A percentile compares a stretch with the other conserved stretches of the same genome.
These are phyloP conservation scores for Siphamia tubifer DNA, from an alignment of 2,113 vertebrate genomes.

Conservation along the genomic window DNA sequence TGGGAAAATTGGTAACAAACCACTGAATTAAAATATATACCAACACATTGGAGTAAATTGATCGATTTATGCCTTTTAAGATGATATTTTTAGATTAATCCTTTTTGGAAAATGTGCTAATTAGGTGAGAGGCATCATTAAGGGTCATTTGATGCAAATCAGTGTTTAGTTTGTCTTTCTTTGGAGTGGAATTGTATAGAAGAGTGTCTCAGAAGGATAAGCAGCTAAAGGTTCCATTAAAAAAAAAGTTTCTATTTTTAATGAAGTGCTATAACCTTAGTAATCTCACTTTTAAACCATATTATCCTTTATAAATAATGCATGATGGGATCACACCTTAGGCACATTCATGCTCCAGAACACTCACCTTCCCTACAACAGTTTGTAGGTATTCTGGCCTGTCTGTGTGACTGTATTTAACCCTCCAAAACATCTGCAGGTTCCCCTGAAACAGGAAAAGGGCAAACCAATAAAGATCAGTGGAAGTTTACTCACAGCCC, in stretches of 20 bases:
- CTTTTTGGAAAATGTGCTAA: too few species aligned
- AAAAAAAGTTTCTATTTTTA: background rate
- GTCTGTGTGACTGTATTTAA: constrained; percentile 43
- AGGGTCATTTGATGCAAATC: too few species aligned
- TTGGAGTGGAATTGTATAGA: too few species aligned
- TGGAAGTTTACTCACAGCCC: constrained; percentile 74
- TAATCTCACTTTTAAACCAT: background rate
- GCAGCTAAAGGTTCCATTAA: background rate
- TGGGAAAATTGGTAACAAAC: too few species aligned
- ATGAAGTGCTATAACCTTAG: background rate
- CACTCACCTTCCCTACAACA: constrained; percentile 2
- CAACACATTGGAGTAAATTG: too few species aligned
- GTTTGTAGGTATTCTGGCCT: constrained; percentile 5
- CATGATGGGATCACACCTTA: background rate
- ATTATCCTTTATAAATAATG: background rate
- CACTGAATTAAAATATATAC: too few species aligned
- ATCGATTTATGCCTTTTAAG: too few species aligned
- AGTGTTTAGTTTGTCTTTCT: too few species aligned
- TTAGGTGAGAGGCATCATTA: too few species aligned
- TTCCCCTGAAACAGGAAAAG: constrained; percentile 54
- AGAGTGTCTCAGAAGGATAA: too few species aligned
- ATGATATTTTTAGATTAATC: too few species aligned
- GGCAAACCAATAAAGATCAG: constrained; percentile 68
- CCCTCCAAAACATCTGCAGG: constrained; percentile 69
- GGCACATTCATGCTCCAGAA: too few species aligned